Conservation (phyloP, 2,888 invertebrate genomes). For the Baccha elongata region DNA sequence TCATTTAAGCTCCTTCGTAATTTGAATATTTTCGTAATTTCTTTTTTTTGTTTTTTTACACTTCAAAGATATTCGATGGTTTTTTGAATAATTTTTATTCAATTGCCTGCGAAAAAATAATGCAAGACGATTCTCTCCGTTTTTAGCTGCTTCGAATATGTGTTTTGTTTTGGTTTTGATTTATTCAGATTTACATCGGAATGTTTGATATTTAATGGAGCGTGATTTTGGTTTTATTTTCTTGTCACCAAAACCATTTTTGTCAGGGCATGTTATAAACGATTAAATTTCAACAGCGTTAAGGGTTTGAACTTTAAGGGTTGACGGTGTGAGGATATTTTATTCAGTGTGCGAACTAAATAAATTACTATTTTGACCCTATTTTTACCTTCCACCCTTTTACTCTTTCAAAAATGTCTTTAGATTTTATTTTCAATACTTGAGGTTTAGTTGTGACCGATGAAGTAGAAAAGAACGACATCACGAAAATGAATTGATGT, state of each 20-base stretch:
- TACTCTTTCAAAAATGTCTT: slow-evolving; percentile 47
- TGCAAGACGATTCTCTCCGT: slow-evolving; percentile 23
- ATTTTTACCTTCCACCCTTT: slow-evolving; percentile 42
- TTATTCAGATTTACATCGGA: slow-evolving; percentile 63
- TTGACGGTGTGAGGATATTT: background rate
- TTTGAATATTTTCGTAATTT: background rate
- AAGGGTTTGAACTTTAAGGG: slow-evolving; percentile 1
- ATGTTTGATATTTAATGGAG: slow-evolving; percentile 65
- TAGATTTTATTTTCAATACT: slow-evolving; percentile 47
- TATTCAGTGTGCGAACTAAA: slow-evolving; percentile 52
- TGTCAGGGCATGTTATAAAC: slow-evolving; percentile 44
- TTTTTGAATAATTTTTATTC: slow-evolving; percentile 45
- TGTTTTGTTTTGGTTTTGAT: slow-evolving; percentile 27
- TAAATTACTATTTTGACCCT: slow-evolving; percentile 61
- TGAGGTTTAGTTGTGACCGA: slow-evolving; percentile 64
- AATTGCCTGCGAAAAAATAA: slow-evolving; percentile 26
- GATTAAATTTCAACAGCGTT: slow-evolving; percentile 44
- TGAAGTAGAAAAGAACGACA: slow-evolving; percentile 21
- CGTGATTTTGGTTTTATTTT: slow-evolving; percentile 43
- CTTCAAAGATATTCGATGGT: slow-evolving; percentile 23
- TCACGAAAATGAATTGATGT: background rate
- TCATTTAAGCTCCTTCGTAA: background rate
- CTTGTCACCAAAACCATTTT: slow-evolving; percentile 10
- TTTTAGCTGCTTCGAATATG: background rate
- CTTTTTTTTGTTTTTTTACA: slow-evolving; percentile 15